A percentile compares a stretch with the other conserved stretches of the same genome.
phyloP scores from a whole-genome alignment of 2,797 vertebrate genomes.

The Enteromius anoplus region DNA sequence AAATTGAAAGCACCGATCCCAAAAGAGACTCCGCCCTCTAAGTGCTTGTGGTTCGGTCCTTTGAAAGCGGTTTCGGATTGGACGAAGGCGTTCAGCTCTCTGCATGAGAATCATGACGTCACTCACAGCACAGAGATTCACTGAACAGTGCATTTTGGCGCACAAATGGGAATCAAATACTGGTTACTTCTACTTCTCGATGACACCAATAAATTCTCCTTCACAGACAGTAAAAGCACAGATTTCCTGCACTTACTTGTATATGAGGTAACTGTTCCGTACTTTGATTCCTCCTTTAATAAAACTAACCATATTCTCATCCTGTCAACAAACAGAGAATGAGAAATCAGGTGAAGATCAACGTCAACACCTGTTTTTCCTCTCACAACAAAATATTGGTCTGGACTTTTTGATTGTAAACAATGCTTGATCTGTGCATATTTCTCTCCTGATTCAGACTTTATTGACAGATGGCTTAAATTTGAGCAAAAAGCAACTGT shows the following conservation, averaged over 20 bases:
- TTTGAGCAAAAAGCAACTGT: too few species aligned
- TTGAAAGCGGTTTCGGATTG: slow-evolving; percentile 72
- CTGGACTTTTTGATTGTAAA: too few species aligned
- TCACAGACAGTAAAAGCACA: neutral
- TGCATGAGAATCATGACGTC: slow-evolving; percentile 56
- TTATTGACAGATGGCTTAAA: neutral
- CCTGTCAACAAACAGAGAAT: slow-evolving; percentile 67
- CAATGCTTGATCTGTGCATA: neutral
- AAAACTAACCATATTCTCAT: slow-evolving; percentile 89
- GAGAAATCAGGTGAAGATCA: neutral
- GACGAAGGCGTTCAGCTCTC: slow-evolving; percentile 79
- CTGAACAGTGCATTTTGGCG: neutral
- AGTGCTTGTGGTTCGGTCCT: slow-evolving; percentile 77
- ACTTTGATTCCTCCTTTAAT: slow-evolving; percentile 90
- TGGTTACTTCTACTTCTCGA: neutral
- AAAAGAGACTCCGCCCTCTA: slow-evolving; percentile 82
- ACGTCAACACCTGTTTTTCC: too few species aligned
- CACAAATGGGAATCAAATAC: neutral
- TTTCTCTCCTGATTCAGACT: neutral
- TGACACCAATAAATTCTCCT: neutral
- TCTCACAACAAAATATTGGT: too few species aligned
- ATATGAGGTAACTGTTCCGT: slow-evolving; percentile 86
- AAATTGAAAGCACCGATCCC: slow-evolving; percentile 86
- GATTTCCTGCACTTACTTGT: slow-evolving; percentile 70
- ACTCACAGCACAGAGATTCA: slow-evolving; percentile 19